Evolutionary conservation across 2,113 vertebrate genomes (phyloP).

Genomic region (Oncorhynchus keta): DNA sequence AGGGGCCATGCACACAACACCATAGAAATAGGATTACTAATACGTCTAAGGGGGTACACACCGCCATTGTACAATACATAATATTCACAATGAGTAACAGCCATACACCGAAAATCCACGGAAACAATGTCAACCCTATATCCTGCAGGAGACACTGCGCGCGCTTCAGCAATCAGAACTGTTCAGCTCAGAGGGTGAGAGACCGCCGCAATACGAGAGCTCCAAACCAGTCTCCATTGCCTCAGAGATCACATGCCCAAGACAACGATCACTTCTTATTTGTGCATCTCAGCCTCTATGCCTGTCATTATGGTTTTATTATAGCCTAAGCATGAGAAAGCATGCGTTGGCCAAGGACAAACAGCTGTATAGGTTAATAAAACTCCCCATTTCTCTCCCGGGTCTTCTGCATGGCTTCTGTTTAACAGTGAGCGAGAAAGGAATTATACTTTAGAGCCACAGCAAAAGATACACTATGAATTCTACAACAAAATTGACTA

Average conservation of each 20-base stretch:
- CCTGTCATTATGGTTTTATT: conserved; percentile 19
- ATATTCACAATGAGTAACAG: conserved; percentile 58
- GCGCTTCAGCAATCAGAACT: conserved; percentile 26
- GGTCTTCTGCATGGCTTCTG: background rate
- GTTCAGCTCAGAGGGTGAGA: conserved; percentile 24
- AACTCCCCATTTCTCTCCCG: conserved; percentile 14
- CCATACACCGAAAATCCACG: conserved; percentile 47
- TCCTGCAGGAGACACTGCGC: conserved; percentile 32
- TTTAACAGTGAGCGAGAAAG: background rate
- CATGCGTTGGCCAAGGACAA: conserved; percentile 20
- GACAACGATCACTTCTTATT: conserved; percentile 29
- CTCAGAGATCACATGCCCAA: conserved; percentile 21
- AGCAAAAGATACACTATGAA: no score
- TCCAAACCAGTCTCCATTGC: conserved; percentile 22
- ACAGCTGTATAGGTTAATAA: conserved; percentile 13
- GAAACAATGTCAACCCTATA: conserved; percentile 31
- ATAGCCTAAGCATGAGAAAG: conserved; percentile 25
- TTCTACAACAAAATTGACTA: conserved; percentile 14
- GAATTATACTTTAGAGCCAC: background rate
- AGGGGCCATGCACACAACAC: conserved; percentile 38
- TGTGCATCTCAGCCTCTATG: conserved; percentile 15
- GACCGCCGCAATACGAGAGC: background rate
- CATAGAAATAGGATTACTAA: conserved; percentile 39
- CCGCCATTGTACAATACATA: conserved; percentile 16
- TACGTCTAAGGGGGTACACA: no score